Evolutionary conservation across 2,888 invertebrate genomes (phyloP), one percentile per base, ranked within the genome.

Genomic region (Bellardia pandia): DNA sequence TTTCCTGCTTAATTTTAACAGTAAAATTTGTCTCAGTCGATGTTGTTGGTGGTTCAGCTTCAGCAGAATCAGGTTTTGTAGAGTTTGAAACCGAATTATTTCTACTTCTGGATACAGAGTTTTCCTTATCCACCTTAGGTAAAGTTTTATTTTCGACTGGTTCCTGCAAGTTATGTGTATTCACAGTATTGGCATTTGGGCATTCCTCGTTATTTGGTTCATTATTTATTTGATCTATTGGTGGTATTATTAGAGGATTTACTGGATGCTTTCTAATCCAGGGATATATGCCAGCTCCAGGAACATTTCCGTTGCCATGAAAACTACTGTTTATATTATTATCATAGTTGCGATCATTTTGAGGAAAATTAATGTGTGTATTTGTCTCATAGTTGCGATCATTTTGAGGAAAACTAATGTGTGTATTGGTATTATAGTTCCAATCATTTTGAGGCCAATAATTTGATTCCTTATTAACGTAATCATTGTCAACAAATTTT

Each of bases 401-500:
- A 23, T 23, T 23, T 23, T 23, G 23, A 23, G 23, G 9, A 53
- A 16, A 72, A 16, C 30, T 72, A 60, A 74, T 68, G 23, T 48
- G 48, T n/a, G 5, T 60, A 3, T 53, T 66, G 2, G 56, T 42
- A 23, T 58, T 45, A 11, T 30, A 42, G 16, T 37, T 40, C 69
- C 83, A 40, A 48, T 62, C 48, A 13, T 51, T 53, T 56, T 64
- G n/a, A 8, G 23, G n/a, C 84, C 77, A 69, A 69, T 56, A 8
- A 9, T 74, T 40, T 2, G 33, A 2, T 9, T 58, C 40, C 11
- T 56, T 42, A 45, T 68, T 56, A 6, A 33, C 8, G 58, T 86
- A 88, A 0, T 84, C 58, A 23, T 84, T 81, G 69, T 90, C 90
- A 7, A 81, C 89, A 37, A 85, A 85, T 71, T 90, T 90, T n/a